Base-by-base conservation (phyloP, 2,888 invertebrate genomes). In the Eurytoma adleriae region DNA sequence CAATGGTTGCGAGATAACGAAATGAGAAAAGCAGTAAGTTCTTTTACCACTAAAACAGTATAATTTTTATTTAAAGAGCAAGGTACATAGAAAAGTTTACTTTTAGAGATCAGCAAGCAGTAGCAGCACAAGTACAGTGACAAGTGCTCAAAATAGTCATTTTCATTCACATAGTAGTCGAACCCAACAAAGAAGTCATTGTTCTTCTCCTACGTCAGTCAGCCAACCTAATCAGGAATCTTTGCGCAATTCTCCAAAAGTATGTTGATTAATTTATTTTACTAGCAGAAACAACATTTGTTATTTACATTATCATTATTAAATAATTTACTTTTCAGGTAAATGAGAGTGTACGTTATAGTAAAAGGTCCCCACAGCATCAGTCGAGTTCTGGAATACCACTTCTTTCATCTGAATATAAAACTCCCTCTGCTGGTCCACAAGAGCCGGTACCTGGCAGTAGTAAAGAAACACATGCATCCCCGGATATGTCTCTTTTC, bases 1-100 rank as follows among this genome's bases (percentile, higher is more conserved):
- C 96, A 96, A 88, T 96, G 95, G 95, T 91, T 95, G 68, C 92
- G 93, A 80, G 94, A 94, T 75, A 94, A 93, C 87, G 93, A 94
- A 89, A 92, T 93, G 86, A 91, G 93, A 82, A 91, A 92, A 86
- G 91, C 91, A 69, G 92, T 91, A 88, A 88, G 88, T 86, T 27
- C 13, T 50, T 59, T 64, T 18, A 30, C 16, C 24, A 2, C 3
- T n/a, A 13, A n/a, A 64, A 7, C 7, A 4, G 2, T 54, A 20
- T 13, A 30, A 30, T 14, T 30, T 54, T 24, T 18, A 57, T 18
- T 72, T 24, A 40, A 4, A 59, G 10, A 48, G 10, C 5, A 50
- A 57, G 57, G 30, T 64, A 4, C 14, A 67, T 24, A 54, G 52
- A 18, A 27, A 64, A 10, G 70, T 71, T 79, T 52, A 56, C 78